Conservation (phyloP, 2,113 vertebrate species). For the Myotis brandtii region DNA sequence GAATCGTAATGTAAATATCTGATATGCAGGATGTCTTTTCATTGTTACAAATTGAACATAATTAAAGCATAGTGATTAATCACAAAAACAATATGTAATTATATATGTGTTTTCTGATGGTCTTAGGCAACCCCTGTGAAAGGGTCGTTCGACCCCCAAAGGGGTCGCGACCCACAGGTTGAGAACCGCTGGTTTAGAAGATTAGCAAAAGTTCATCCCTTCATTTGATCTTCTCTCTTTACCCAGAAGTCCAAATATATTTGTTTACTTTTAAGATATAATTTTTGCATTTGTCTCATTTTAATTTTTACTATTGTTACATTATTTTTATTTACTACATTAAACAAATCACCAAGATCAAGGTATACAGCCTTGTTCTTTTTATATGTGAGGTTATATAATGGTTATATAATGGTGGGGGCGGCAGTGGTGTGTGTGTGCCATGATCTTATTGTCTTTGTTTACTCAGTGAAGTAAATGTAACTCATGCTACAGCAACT, state of each 20-base stretch:
- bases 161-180: too few species aligned
- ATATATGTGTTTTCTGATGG: too few species aligned
- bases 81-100: too few species aligned
- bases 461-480: not conserved
- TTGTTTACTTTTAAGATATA: constrained; percentile 19
- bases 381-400: not conserved
- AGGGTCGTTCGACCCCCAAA: too few species aligned
- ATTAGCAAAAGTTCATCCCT: constrained; percentile 25
- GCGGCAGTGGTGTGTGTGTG: not conserved
- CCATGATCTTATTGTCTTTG: not conserved
- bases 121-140: too few species aligned
- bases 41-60: too few species aligned
- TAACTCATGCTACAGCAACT: not conserved
- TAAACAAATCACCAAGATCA: not conserved
- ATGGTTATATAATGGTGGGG: too few species aligned
- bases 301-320: constrained; percentile 5
- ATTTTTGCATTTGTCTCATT: constrained; percentile 45
- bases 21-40: too few species aligned
- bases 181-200: not conserved
- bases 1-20: too few species aligned
- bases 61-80: too few species aligned
- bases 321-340: constrained; percentile 13
- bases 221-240: not conserved
- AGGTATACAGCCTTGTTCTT: not conserved
- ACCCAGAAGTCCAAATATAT: not conserved